Evolutionary conservation across 1,140 invertebrate species (phyloP), one percentile per base, ranked within the genome.

Genomic region (Caenorhabditis tropicalis): DNA sequence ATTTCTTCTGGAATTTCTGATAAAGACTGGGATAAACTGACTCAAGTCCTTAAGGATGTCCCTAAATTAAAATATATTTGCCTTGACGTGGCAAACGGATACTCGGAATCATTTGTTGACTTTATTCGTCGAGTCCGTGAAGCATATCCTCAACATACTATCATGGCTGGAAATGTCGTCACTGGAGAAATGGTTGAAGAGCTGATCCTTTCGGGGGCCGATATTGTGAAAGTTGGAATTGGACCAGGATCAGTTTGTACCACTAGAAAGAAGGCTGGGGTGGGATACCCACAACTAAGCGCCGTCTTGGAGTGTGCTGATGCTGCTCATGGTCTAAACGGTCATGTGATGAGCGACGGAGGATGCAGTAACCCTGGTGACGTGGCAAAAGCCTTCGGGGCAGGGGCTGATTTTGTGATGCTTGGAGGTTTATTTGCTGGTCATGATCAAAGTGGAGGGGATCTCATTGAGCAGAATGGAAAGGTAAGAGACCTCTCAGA

Each of bases 111-210:
- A 90, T 98, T 98, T 93, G 95, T 98, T 0, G 95, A 96, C 87
- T 96, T 95, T 92, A 94, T 98, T 0, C 93, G 95, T 79, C 94
- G 94, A 93, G 95, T 96, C 2, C 93, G 96, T 10, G 93, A 93
- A 24, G 92, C 93, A 7, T 97, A 94, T 92, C 95, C 96, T 0
- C 27, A 21, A 10, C 95, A 96, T 88, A 97, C 96, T 3, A 98
- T 98, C 82, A 90, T 91, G 82, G 96, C 96, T 84, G 96, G 96
- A 65, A 98, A 98, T 92, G 96, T 98, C 10, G 96, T 98, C 4
- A 98, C 96, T 21, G 96, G 96, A 33, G 96, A 98, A 92, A 97
- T 98, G 96, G 96, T 98, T 0, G 96, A 98, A 92, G 96, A 98
- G 92, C 92, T 98, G 31, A 95, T 98, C 89, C 92, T 97, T 4